Evolutionary conservation across 2,113 vertebrate species (phyloP), one percentile per base, ranked within the genome.

Genomic region (Parus major): DNA sequence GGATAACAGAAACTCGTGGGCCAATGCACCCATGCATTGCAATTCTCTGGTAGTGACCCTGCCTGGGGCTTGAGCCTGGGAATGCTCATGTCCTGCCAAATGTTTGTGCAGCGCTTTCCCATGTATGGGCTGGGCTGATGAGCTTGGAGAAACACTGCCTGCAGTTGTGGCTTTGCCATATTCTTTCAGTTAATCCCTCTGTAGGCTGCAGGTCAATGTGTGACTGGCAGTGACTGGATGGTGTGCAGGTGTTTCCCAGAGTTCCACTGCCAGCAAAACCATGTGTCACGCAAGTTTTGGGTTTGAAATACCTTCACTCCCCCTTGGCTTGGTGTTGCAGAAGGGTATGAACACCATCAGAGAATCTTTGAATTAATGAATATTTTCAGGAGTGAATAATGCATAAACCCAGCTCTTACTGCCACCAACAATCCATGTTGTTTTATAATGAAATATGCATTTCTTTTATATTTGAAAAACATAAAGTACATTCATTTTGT

Each of bases 371-470:
- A 85, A 82, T 90, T 82, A 80, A 91, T 90, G 22, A 76, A 2
- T 87, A 72, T 88, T 90, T 90, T 72, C 15, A 11, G 63, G 41
- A 75, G 22, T 96, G 71, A 97, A 91, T 95, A 95, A 96, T 97
- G 36, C 73, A 91, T 93, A 79, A 93, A 63, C 7, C 4, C 24
- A 68, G 44, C 65, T 92, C 86, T 91, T 95, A 65, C 49, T 84
- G 83, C 86, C 83, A 78, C 72, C 69, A 75, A 52, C 86, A 89
- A n/a, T 84, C 65, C 36, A 10, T 68, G 91, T 83, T 90, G 82
- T 84, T 95, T 75, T 79, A 25, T 66, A 79, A 92, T 89, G 61
- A 93, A 96, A 93, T 92, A 92, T 85, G 65, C 44, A 92, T 96
- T 95, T 93, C 42, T 92, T 95, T 93, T 86, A 36, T 95, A 82